phyloP scores from a whole-genome alignment of 1,140 invertebrate genomes.

The Meloidogyne chitwoodi region DNA sequence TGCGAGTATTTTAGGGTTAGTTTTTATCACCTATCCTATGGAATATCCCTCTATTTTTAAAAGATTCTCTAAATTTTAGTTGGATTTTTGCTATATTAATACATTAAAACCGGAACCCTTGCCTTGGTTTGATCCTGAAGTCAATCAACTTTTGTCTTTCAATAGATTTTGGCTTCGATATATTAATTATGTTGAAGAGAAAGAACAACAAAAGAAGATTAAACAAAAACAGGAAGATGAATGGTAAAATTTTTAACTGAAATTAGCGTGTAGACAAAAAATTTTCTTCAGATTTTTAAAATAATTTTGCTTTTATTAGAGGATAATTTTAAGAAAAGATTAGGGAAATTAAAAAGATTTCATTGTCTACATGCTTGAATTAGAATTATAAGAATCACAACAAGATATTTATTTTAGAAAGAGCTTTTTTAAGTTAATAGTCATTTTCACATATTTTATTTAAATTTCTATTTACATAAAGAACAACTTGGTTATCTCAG shows the following conservation, averaged over 20 bases:
- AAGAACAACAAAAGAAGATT: not conserved
- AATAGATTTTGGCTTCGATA: not conserved
- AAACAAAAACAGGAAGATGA: not conserved
- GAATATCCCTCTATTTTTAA: not conserved
- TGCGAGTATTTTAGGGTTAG: constrained; percentile 6
- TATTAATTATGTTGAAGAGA: not conserved
- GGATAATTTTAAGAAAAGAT: no score
- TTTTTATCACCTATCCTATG: not conserved
- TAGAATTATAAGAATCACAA: no score
- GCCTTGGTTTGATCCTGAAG: not conserved
- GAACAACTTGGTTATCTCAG: no score
- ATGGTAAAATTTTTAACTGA: not conserved
- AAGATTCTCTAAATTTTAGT: not conserved
- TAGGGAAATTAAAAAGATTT: no score
- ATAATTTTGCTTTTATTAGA: no score
- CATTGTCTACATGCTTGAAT: no score
- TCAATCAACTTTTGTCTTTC: not conserved
- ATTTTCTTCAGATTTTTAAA: no score
- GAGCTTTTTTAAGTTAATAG: no score
- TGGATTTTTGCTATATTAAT: not conserved
- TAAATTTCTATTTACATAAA: no score
- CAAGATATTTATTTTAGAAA: no score
- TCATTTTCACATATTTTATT: no score
- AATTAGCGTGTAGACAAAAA: no score
- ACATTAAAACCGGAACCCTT: not conserved